Base-by-base conservation (phyloP, 2,113 vertebrate genomes). In the Trochalopteron elliotii region DNA sequence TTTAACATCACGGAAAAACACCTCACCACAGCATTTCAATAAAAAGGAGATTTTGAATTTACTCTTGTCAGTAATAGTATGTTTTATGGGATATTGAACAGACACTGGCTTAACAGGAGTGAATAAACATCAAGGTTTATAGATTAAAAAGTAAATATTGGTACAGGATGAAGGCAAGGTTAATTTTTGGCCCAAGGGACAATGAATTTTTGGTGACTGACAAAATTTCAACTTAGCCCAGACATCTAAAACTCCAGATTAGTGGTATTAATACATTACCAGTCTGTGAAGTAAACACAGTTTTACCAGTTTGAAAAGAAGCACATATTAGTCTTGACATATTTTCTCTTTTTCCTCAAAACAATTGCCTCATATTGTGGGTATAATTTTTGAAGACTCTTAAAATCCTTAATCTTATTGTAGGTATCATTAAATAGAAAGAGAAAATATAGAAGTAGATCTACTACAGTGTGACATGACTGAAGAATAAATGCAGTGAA, bases 121-220 rank as follows among this genome's bases (percentile, higher is more conserved):
- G 37, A 93, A 83, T 87, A 85, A 65, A 80, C 50, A 89, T 28
- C 33, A 89, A 85, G 37, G 10, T 80, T 85, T 83, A 74, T 47
- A 67, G 75, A 95, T 83, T 67, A 76, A 47, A 76, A 90, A 45
- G 70, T 50, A 96, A 96, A 88, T 93, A 87, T 55, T 93, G 59
- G 52, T 35, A 33, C 10, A 77, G 15, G 37, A 87, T 85, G 74
- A 91, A 96, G 61, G 8, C 12, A 74, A 83, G 30, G 50, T 87
- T 93, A 95, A 72, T 83, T 85, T 93, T 94, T 94, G 37, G 59
- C 42, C 57, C 67, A 83, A 91, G 17, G 19, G 15, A 91, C 45
- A 90, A 88, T 37, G 50, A 80, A 83, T 85, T 85, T 85, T 76
- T 96, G 19, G 12, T 80, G 63, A 57, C 11, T 7, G 2, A 91